Percentiles rank a stretch among this genome's conserved stretches.
Conservation (phyloP, 1,140 invertebrate species). For the Zaprionus camerounensis region DNA sequence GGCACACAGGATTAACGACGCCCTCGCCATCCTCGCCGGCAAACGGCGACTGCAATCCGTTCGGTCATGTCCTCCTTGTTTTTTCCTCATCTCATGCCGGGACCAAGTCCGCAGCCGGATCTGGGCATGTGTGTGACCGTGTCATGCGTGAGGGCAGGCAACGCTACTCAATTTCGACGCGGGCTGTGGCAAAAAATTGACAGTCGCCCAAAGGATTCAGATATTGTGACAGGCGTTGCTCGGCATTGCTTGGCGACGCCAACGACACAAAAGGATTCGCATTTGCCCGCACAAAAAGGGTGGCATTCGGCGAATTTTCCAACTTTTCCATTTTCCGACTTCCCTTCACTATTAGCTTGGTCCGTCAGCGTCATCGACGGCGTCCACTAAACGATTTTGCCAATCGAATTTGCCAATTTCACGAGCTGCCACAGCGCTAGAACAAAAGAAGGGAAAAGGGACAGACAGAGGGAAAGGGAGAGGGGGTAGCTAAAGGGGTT, state of each 20-base stretch:
- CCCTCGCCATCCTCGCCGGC: neutral
- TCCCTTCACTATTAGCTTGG: constrained; percentile 58
- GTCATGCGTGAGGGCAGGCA: constrained; percentile 70
- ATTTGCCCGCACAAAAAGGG: constrained; percentile 55
- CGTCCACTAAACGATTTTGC: constrained; percentile 75
- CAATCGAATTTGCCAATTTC: constrained; percentile 79
- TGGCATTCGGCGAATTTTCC: constrained; percentile 45
- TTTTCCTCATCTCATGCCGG: constrained; percentile 21
- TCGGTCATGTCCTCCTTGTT: constrained; percentile 62
- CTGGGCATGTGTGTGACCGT: constrained; percentile 39
- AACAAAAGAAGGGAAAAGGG: neutral
- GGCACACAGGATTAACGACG: constrained; percentile 70
- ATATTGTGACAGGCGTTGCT: constrained; percentile 77
- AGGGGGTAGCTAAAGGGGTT: constrained; percentile 55
- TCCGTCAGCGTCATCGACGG: constrained; percentile 13
- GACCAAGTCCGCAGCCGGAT: neutral
- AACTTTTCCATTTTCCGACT: constrained; percentile 25
- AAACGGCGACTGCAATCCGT: constrained; percentile 64
- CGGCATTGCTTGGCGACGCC: constrained; percentile 27
- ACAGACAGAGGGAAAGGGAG: no score
- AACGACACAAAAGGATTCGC: constrained; percentile 61
- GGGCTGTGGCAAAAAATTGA: constrained; percentile 56
- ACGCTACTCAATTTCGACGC: constrained; percentile 68
- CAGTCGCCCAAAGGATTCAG: constrained; percentile 69
- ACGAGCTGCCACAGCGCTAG: constrained; percentile 55